Evolutionary conservation across 2,113 vertebrate species (phyloP).

Genomic region (Etheostoma cragini): DNA sequence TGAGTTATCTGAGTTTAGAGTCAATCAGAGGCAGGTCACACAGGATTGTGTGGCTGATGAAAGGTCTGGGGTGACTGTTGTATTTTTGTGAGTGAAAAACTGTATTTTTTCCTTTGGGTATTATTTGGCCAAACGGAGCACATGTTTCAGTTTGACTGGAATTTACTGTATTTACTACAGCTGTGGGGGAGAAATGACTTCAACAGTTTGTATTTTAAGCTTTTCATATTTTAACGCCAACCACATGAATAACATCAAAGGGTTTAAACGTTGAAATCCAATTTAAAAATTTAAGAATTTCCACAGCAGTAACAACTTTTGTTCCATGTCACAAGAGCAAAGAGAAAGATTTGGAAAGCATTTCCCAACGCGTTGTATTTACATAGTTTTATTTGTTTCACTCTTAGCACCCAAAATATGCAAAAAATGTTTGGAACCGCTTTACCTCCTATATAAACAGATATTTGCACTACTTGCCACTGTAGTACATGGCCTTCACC

Average conservation of each 20-base stretch:
- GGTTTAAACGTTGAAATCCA: constrained; percentile 21
- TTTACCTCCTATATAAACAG: constrained; percentile 68
- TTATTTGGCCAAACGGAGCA: constrained; percentile 57
- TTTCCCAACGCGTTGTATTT: constrained; percentile 28
- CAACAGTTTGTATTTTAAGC: constrained; percentile 58
- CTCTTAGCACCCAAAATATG: constrained; percentile 20
- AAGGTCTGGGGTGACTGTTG: constrained; percentile 25
- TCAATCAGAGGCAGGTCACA: constrained; percentile 22
- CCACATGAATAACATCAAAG: constrained; percentile 42
- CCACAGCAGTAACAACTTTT: constrained; percentile 6
- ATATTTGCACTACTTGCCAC: constrained; percentile 67
- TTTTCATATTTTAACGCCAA: constrained; percentile 47
- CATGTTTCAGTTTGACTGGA: constrained; percentile 64
- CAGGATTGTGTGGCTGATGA: constrained; percentile 12
- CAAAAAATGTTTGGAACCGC: constrained; percentile 66
- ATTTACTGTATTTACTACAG: constrained; percentile 71
- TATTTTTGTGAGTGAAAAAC: constrained; percentile 48
- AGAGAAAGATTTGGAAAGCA: not conserved
- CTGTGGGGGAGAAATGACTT: constrained; percentile 65
- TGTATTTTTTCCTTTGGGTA: constrained; percentile 36
- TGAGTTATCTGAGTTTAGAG: constrained; percentile 26
- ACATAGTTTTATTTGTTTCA: constrained; percentile 17
- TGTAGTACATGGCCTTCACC: constrained; percentile 42
- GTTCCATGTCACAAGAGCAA: not conserved
- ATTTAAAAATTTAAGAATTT: constrained; percentile 37